phyloP scores from a whole-genome alignment of 2,113 vertebrate species.

The Felis chaus region DNA sequence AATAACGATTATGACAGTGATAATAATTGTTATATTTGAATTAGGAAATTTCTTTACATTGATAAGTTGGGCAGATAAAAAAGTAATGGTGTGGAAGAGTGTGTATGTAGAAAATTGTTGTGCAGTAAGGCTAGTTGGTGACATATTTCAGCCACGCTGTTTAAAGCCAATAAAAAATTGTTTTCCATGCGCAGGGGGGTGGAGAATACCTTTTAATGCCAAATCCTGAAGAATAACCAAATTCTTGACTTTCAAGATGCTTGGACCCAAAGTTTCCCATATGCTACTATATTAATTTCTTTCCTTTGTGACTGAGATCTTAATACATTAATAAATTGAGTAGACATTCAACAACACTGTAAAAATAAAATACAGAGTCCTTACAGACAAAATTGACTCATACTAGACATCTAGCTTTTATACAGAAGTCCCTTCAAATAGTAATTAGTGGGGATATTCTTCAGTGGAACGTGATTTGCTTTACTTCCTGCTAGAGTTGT shows the following conservation, averaged over 20 bases:
- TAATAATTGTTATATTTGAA: not conserved
- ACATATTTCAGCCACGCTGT: not conserved
- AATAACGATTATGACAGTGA: not conserved
- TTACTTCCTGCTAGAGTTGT: not conserved
- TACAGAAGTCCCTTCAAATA: not conserved
- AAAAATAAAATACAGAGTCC: not conserved
- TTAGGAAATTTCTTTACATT: not conserved
- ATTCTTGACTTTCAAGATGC: not conserved
- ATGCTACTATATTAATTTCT: not conserved
- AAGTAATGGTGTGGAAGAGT: not conserved
- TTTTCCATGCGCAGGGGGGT: not conserved
- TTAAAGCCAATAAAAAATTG: not conserved
- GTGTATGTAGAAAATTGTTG: not conserved
- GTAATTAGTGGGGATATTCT: not conserved
- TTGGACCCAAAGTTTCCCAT: not conserved
- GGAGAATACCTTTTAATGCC: not conserved
- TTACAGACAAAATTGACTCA: not conserved
- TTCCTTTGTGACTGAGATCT: not conserved
- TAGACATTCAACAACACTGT: not conserved
- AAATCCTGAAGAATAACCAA: not conserved
- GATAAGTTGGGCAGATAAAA: not conserved
- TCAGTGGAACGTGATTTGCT: not conserved
- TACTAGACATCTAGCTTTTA: not conserved
- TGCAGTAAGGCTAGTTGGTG: not conserved
- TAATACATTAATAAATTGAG: not conserved